Conservation (phyloP, 1,140 invertebrate genomes). For the Drosophila pseudoobscura region DNA sequence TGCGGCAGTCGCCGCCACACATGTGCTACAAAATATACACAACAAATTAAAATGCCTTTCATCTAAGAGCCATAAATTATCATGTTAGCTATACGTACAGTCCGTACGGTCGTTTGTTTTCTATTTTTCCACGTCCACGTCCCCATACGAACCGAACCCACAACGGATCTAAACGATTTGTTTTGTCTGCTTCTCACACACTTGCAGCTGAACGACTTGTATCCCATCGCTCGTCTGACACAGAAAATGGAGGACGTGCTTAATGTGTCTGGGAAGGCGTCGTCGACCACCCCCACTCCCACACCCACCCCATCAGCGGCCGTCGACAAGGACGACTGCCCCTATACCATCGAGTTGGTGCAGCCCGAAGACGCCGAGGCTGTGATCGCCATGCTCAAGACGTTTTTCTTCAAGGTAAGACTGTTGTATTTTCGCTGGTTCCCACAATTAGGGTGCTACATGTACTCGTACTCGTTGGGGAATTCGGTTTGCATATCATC, state of each 20-base stretch:
- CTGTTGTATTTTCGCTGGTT: neutral
- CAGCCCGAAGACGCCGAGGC: slow-evolving; percentile 58
- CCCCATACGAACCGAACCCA: neutral
- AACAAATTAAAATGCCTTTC: slow-evolving; percentile 70
- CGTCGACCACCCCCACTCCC: slow-evolving; percentile 1
- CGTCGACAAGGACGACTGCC: slow-evolving; percentile 27
- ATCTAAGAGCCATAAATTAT: slow-evolving; percentile 77
- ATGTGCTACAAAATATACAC: slow-evolving; percentile 54
- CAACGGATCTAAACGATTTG: slow-evolving; percentile 55
- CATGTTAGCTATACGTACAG: slow-evolving; percentile 28
- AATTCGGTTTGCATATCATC: slow-evolving; percentile 26
- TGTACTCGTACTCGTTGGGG: slow-evolving; percentile 17
- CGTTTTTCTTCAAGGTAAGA: slow-evolving; percentile 83
- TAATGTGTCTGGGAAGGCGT: slow-evolving; percentile 51
- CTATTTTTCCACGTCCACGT: slow-evolving; percentile 2
- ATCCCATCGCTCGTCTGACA: slow-evolving; percentile 76
- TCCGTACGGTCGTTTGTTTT: slow-evolving; percentile 7
- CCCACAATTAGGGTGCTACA: neutral
- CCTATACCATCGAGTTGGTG: slow-evolving; percentile 71
- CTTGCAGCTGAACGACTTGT: slow-evolving; percentile 78
- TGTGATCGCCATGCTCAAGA: slow-evolving; percentile 70
- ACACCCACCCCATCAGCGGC: no score
- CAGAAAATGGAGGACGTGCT: slow-evolving; percentile 75
- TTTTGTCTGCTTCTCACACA: slow-evolving; percentile 41
- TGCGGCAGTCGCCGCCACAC: slow-evolving; percentile 29